These are phyloP conservation scores for Dilophus febrilis DNA, from an alignment of 2,888 invertebrate species.

Conservation along the genomic window DNA sequence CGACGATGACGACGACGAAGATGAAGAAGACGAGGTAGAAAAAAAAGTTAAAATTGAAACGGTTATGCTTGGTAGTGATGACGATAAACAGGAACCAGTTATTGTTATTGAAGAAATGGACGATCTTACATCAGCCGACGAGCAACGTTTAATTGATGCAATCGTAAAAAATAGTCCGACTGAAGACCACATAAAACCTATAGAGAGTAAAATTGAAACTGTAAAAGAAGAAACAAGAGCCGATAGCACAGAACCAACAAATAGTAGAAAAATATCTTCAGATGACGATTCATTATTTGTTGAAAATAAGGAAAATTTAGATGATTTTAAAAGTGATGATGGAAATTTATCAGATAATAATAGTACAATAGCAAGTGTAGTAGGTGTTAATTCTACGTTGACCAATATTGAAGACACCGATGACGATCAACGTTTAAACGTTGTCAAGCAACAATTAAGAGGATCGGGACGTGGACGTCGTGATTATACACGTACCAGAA, in stretches of 20 bases:
- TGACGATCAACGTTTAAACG: constrained; percentile 43
- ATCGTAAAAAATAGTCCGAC: constrained; percentile 21
- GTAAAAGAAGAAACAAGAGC: constrained; percentile 7
- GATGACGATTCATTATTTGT: constrained; percentile 11
- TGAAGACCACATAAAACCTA: constrained; percentile 6
- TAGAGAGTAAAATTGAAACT: not conserved
- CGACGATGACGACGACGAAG: too few relatives aligned
- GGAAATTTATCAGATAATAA: not conserved
- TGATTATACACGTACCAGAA: constrained; percentile 38
- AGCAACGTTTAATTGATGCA: constrained; percentile 20
- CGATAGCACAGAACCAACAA: constrained; percentile 4
- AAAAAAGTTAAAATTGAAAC: too few relatives aligned
- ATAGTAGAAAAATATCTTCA: constrained; percentile 7
- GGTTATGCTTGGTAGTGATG: too few relatives aligned
- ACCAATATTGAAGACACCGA: constrained; percentile 29
- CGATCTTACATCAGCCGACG: constrained; percentile 11
- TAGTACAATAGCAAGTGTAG: too few relatives aligned
- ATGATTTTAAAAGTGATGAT: constrained; percentile 9
- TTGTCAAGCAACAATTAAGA: constrained; percentile 34
- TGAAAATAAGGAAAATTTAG: constrained; percentile 12
- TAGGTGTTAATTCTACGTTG: too few relatives aligned
- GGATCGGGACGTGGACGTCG: constrained; percentile 42
- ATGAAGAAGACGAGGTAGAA: not conserved
- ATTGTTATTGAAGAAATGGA: not conserved
- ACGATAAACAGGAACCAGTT: constrained; percentile 19